phyloP scores from a whole-genome alignment of 2,113 vertebrate genomes.

The Triplophysa tibetana region DNA sequence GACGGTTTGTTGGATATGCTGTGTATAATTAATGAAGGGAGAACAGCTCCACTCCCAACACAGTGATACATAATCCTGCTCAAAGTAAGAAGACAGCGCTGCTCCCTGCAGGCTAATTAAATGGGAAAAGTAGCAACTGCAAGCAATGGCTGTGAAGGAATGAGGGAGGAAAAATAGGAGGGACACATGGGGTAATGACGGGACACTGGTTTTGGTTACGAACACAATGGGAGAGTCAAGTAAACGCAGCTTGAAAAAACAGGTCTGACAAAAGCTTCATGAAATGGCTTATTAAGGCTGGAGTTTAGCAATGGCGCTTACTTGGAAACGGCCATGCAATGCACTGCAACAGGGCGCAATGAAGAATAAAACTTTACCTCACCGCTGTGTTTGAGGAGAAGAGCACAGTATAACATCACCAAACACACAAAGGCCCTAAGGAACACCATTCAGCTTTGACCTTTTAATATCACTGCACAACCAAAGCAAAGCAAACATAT shows the following conservation, averaged over 20 bases:
- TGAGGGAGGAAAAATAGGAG: background rate
- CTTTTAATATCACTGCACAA: slow-evolving; percentile 63
- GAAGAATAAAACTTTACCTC: background rate
- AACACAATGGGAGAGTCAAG: slow-evolving; percentile 10
- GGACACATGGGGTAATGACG: background rate
- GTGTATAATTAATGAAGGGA: slow-evolving; percentile 57
- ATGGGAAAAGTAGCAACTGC: slow-evolving; percentile 1
- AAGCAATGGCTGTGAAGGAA: background rate
- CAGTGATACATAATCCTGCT: slow-evolving; percentile 47
- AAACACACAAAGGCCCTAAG: slow-evolving; percentile 34
- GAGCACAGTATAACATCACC: slow-evolving; percentile 42
- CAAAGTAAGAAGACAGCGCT: slow-evolving; percentile 32
- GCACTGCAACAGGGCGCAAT: background rate
- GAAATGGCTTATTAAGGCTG: background rate
- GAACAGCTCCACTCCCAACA: slow-evolving; percentile 48
- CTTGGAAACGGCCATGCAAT: slow-evolving; percentile 1
- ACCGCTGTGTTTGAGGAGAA: background rate
- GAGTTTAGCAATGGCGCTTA: slow-evolving; percentile 1
- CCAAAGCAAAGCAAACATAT: slow-evolving; percentile 67
- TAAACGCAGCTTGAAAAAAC: slow-evolving; percentile 2
- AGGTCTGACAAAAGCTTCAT: slow-evolving; percentile 17
- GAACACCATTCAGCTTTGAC: slow-evolving; percentile 41
- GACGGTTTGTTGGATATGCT: slow-evolving; percentile 36
- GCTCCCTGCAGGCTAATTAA: slow-evolving; percentile 51
- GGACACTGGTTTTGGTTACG: background rate